Percentiles rank a stretch among this genome's conserved stretches.
Evolutionary conservation across 1,140 invertebrate genomes (phyloP).

Genomic region (Drosophila subobscura): DNA sequence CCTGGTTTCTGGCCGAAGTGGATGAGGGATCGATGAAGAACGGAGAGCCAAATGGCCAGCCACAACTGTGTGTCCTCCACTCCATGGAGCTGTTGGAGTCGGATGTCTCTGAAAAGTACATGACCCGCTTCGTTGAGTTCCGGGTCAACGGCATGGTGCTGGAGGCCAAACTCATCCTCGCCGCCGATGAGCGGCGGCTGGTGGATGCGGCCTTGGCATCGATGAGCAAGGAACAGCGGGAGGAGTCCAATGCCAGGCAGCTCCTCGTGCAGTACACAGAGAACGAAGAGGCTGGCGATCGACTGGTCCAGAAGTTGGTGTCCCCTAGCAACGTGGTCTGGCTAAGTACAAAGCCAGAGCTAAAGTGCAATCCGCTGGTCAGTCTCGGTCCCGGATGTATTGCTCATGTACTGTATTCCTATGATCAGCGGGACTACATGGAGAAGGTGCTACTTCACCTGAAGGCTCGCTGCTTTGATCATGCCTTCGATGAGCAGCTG

Average conservation of each 20-base stretch:
- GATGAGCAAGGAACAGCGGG: conserved; percentile 46
- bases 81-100: conserved; percentile 69
- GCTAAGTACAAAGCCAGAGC: conserved; percentile 54
- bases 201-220: conserved; percentile 59
- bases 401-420: conserved; percentile 55
- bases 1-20: conserved; percentile 76
- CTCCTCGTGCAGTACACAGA: conserved; percentile 66
- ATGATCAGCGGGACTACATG: conserved; percentile 58
- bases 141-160: conserved; percentile 51
- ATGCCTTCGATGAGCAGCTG: conserved; percentile 51
- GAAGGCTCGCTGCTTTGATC: conserved; percentile 64
- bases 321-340: conserved; percentile 48
- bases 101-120: conserved; percentile 66
- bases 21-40: conserved; percentile 54
- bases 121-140: conserved; percentile 66
- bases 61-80: conserved; percentile 56
- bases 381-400: conserved; percentile 36
- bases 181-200: conserved; percentile 62
- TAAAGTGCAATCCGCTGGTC: conserved; percentile 43
- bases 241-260: conserved; percentile 19
- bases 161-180: conserved; percentile 70
- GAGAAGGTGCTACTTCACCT: conserved; percentile 66
- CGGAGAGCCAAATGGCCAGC: conserved; percentile 43
- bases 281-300: conserved; percentile 19
- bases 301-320: conserved; percentile 62